A percentile compares a stretch with the other conserved stretches of the same genome.
Conservation (phyloP, 1,140 invertebrate genomes). For the Tetranychus cinnabarinus region DNA sequence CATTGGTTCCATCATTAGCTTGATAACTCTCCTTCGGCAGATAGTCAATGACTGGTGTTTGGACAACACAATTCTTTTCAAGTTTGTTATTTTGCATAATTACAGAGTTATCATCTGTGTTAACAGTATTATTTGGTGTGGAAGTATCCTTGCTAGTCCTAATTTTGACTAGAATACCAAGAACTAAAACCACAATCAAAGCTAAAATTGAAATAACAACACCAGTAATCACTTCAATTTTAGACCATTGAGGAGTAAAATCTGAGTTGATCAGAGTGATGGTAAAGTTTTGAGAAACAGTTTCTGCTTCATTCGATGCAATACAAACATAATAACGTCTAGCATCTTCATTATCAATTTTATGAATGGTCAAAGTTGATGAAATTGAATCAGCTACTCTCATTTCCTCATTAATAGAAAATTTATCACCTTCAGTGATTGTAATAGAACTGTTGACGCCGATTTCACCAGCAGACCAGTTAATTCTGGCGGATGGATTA, state of each 20-base stretch:
- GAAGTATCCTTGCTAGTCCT: no score
- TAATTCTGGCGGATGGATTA: conserved; percentile 17
- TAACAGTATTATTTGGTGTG: no score
- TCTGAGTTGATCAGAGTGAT: conserved; percentile 33
- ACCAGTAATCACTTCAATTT: conserved; percentile 9
- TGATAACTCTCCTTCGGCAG: background rate
- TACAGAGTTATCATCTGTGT: no score
- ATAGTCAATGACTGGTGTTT: background rate
- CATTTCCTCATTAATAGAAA: conserved; percentile 25
- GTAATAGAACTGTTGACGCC: conserved; percentile 15
- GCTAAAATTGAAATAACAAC: no score
- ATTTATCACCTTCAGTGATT: conserved; percentile 24
- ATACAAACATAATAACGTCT: conserved; percentile 40
- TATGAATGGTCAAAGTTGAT: conserved; percentile 42
- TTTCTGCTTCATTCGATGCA: conserved; percentile 49
- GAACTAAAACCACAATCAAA: no score
- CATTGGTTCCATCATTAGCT: background rate
- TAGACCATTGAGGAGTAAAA: conserved; percentile 16
- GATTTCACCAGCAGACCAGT: conserved; percentile 21
- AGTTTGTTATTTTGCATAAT: no score
- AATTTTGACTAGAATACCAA: no score
- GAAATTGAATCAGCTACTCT: conserved; percentile 13
- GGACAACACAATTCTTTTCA: no score
- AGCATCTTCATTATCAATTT: conserved; percentile 35
- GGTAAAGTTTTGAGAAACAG: conserved; percentile 39